phyloP scores from a whole-genome alignment of 2,888 invertebrate genomes.

The Sympetrum striolatum region DNA sequence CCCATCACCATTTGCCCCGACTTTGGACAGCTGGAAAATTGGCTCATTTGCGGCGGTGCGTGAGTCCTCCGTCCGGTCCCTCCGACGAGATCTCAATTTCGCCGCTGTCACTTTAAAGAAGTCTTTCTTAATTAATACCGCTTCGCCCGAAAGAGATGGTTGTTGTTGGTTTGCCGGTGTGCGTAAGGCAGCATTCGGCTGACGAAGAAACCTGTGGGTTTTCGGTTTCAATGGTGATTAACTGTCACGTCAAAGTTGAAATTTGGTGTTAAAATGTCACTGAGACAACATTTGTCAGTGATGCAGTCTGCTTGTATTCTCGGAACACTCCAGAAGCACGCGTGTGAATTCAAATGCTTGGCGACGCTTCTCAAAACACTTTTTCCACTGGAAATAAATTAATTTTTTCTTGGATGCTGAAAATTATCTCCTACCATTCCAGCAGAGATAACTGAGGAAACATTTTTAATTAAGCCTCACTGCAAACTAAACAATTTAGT shows the following conservation, averaged over 20 bases:
- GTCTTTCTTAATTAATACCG: constrained; percentile 24
- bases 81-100: constrained; percentile 17
- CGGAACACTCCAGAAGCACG: neutral
- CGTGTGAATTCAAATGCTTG: neutral
- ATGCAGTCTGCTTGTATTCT: neutral
- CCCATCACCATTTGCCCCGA: too few species aligned
- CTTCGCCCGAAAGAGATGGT: neutral
- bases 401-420: neutral
- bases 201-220: neutral
- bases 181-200: constrained; percentile 4
- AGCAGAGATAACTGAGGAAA: neutral
- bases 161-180: constrained; percentile 23
- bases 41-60: constrained; percentile 31
- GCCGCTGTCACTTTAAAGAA: constrained; percentile 8
- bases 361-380: neutral
- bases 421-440: neutral
- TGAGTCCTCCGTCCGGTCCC: neutral
- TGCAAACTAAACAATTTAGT: too few species aligned
- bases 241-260: neutral
- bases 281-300: constrained; percentile 5
- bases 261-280: constrained; percentile 9
- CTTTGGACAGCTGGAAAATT: constrained; percentile 38
- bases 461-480: neutral
- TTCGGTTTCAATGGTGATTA: neutral
- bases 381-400: neutral